Evolutionary conservation across 2,113 vertebrate genomes (phyloP), one percentile per base, ranked within the genome.

Genomic region (Capreolus pygargus): DNA sequence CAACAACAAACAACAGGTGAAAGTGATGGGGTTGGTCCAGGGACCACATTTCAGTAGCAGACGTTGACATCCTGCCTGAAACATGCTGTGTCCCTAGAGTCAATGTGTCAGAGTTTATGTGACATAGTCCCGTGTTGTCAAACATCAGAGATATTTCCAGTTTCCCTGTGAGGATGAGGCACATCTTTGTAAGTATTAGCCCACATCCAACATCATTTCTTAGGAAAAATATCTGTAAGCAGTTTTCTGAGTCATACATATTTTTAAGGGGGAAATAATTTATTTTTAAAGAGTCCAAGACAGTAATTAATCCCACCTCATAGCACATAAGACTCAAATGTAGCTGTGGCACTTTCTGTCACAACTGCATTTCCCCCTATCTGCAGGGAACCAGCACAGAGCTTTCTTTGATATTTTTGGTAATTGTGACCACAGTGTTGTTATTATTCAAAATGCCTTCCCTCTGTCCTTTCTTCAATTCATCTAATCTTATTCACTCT

Each of bases 201-300:
- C 61, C 27, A n/a, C 10, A 30, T 43, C 14, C 50, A 52, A 39
- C 50, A 61, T 27, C 33, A 60, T 83, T 86, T 92, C 67, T 87
- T 91, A 52, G 74, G 50, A 50, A 52, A 52, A 84, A 55, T 25
- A 78, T 3, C n/a, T 95, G 0, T 58, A 58, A 60, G 52, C 36
- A 78, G 23, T 84, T 87, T 87, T 54, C 58, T 61, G 16, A 9
- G 50, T 85, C n/a, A 78, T 94, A 74, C 11, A 30, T 86, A 58
- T 64, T 86, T 61, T 95, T 89, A 83, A 95, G 55, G 50, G 50
- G 36, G 36, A 92, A 52, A 85, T 60, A n/a, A 60, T 79, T 57
- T 76, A 57, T 93, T 96, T 96, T 89, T 92, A 64, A 94, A 94
- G 61, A 95, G 8, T 45, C 45, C 67, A 60, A 43, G 88, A 47